Base-by-base conservation (phyloP, 2,797 vertebrate genomes). In the Enteromius radiatus region DNA sequence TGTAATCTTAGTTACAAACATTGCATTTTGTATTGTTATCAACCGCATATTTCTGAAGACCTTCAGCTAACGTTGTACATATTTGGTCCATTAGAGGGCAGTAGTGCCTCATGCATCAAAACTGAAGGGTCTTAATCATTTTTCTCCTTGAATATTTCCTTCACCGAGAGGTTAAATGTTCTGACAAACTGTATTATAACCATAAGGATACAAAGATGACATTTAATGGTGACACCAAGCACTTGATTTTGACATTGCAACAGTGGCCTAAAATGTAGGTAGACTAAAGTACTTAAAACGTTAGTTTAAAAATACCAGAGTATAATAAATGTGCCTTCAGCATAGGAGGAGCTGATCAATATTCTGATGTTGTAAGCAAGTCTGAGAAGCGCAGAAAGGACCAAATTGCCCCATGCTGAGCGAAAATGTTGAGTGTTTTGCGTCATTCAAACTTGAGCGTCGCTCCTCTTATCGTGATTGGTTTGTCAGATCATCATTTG, bases 401-500 rank as follows among this genome's bases (percentile, higher is more conserved):
- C 61, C 71, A 82, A 82, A 76, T 76, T 82, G 61, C 71, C 47
- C 80, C 71, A 47, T 5, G 52, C 52, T 70, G 64, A 68, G 49
- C 3, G 26, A 61, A 83, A 61, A 68, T 2, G 26, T 69, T 26
- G 64, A 83, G 64, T 77, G 64, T 77, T 76, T 70, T 1, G 5
- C 36, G 65, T 59, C 65, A 77, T 83, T 69, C 73, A 83, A 61
- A 77, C 75, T 69, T 67, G 47, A 82, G 80, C 26, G 38, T 52
- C 11, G 19, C 64, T 59, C 36, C 71, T 76, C 81, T 68, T 43
- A 77, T 33, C 49, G 8, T 82, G 81, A 81, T 82, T 82, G 81
- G 80, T 65, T 74, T 74, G 80, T 75, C 41, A 49, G 73, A 43
- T 68, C 41, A 69, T 77, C 81, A 70, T 77, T 70, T n/a, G 64